Percentiles rank a stretch among this genome's conserved stretches.
Evolutionary conservation across 2,797 vertebrate genomes (phyloP).

Genomic region (Fistularia commersonii): DNA sequence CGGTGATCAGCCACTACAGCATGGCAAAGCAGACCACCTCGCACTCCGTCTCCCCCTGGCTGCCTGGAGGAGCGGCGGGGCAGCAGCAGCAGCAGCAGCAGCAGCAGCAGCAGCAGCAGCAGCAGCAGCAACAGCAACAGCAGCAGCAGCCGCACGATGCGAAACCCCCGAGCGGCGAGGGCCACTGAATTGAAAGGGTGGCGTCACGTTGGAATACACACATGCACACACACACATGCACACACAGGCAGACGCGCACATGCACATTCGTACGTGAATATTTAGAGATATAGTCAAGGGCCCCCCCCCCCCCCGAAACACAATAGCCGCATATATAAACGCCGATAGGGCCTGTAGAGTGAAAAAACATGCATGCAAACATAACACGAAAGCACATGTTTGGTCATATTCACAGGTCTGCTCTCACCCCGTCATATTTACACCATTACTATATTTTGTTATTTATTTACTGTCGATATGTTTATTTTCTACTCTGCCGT

Average conservation of each 20-base stretch:
- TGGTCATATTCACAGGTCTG: constrained; percentile 27
- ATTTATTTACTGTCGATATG: constrained; percentile 50
- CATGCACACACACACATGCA: constrained; percentile 11
- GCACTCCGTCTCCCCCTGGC: constrained; percentile 92
- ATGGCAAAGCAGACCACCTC: constrained; percentile 98
- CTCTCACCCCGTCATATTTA: constrained; percentile 43
- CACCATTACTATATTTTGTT: constrained; percentile 34
- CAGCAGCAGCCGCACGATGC: constrained; percentile 71
- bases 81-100: constrained; percentile 3
- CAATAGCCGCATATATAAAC: constrained; percentile 26
- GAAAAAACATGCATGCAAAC: constrained; percentile 60
- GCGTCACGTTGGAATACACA: constrained; percentile 11
- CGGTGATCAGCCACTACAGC: constrained; percentile 98
- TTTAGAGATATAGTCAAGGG: constrained; percentile 40
- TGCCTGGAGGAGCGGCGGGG: constrained; percentile 79
- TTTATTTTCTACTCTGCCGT: constrained; percentile 69
- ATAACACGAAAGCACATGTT: constrained; percentile 38
- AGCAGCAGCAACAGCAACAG: too few species aligned
- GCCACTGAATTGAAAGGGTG: constrained; percentile 75
- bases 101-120: constrained; percentile 51
- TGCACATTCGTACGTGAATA: constrained; percentile 19
- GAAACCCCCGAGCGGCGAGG: constrained; percentile 86
- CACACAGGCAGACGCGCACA: too few species aligned
- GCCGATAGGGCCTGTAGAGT: constrained; percentile 30
- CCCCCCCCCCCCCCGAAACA: constrained; percentile 23